Evolutionary conservation across 2,113 vertebrate genomes (phyloP).

Genomic region (Emydocephalus ijimae): DNA sequence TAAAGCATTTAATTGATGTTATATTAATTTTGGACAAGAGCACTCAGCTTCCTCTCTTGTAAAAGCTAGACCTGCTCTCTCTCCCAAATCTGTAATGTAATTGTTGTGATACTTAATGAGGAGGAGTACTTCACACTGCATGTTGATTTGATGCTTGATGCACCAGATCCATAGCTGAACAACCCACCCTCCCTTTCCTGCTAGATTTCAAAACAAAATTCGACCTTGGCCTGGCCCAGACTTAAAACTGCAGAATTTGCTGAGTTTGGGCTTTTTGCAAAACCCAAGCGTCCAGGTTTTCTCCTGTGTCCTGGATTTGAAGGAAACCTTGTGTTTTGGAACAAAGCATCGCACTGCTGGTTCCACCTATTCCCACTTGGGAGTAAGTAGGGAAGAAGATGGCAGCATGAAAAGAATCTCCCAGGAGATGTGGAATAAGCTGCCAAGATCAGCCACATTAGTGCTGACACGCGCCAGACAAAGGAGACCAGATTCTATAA

Average conservation of each 20-base stretch:
- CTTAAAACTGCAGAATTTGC: neutral
- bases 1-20: neutral
- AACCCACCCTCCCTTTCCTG: neutral
- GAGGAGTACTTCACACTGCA: neutral
- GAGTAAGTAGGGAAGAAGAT: constrained; percentile 22
- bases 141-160: neutral
- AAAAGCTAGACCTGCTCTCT: neutral
- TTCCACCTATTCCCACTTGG: neutral
- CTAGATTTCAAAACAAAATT: neutral
- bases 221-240: neutral
- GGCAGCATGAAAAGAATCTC: constrained; percentile 57
- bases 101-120: neutral
- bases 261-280: neutral
- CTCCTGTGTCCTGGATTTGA: no score
- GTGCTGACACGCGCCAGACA: constrained; percentile 82
- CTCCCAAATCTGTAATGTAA: neutral
- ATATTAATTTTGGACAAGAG: neutral
- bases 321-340: neutral
- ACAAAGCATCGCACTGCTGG: accelerated
- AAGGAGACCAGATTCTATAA: constrained; percentile 81
- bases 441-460: constrained; percentile 63
- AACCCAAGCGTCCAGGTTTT: neutral
- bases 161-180: neutral
- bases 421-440: constrained; percentile 66
- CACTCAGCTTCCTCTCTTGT: neutral